phyloP scores from a whole-genome alignment of 2,797 vertebrate species.

The Diglossa cyanea region DNA sequence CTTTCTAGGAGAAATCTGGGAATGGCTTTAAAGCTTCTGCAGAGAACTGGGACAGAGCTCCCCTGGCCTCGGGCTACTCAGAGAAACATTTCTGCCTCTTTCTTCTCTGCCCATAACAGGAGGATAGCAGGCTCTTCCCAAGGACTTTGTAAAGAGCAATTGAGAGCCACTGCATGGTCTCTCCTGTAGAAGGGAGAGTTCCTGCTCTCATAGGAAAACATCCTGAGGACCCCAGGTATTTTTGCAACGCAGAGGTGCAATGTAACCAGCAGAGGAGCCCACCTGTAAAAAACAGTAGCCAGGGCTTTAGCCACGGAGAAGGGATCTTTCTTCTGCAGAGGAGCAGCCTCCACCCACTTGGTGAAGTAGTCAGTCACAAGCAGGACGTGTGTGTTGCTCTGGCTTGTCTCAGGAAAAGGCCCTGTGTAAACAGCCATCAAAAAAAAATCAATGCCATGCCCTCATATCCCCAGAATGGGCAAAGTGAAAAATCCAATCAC shows the following conservation, averaged over 20 bases:
- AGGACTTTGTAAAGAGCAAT: background rate
- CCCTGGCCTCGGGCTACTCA: background rate
- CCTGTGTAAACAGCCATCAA: conserved; percentile 69
- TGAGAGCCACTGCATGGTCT: background rate
- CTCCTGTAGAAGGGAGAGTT: background rate
- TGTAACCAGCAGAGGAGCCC: background rate
- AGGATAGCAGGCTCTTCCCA: background rate
- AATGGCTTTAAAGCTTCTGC: background rate
- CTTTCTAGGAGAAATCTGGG: background rate
- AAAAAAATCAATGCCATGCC: background rate
- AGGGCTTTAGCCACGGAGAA: conserved; percentile 83
- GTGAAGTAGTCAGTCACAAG: conserved; percentile 86
- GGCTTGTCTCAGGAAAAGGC: conserved; percentile 82
- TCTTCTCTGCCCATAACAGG: background rate
- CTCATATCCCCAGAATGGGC: fast-evolving
- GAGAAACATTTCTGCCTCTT: background rate
- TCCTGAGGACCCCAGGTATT: background rate
- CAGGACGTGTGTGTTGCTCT: conserved; percentile 77
- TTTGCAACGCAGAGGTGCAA: background rate
- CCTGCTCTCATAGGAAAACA: background rate
- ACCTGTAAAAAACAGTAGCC: conserved; percentile 86
- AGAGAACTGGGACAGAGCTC: background rate
- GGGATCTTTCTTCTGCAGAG: conserved; percentile 81
- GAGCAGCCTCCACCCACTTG: conserved; percentile 89
- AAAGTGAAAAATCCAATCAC: background rate